A percentile compares a stretch with the other conserved stretches of the same genome.
Conservation (phyloP, 2,888 invertebrate genomes). For the Rotaria magnacalcarata region DNA sequence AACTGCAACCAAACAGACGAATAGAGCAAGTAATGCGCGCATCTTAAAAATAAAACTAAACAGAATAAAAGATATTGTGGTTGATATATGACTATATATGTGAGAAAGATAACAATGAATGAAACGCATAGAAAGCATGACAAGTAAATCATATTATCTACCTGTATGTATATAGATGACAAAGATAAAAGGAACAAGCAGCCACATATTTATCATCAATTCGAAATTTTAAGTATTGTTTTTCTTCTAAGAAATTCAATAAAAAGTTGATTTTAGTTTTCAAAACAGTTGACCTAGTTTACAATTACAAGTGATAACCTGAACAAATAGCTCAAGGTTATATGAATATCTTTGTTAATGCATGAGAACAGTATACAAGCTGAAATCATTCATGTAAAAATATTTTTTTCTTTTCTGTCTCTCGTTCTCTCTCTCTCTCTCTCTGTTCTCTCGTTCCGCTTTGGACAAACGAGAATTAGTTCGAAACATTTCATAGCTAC, state of each 20-base stretch:
- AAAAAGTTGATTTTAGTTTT: too few species aligned
- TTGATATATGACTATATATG: not conserved
- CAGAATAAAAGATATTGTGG: not conserved
- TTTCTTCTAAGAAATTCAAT: too few species aligned
- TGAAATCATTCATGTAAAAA: not conserved
- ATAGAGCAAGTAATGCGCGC: not conserved
- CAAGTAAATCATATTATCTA: not conserved
- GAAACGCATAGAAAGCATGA: not conserved
- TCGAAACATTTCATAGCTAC: not conserved
- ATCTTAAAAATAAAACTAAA: not conserved
- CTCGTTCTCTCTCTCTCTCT: not conserved
- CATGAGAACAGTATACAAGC: not conserved
- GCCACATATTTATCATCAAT: not conserved
- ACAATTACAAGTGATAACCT: too few species aligned
- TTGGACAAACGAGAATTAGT: not conserved
- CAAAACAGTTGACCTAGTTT: too few species aligned
- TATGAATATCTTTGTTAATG: not conserved
- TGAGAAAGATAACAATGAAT: not conserved
- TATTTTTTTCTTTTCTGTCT: not conserved
- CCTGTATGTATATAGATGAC: not conserved
- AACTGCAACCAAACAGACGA: not conserved
- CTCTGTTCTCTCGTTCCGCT: not conserved
- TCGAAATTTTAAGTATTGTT: too few species aligned
- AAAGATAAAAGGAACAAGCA: not conserved
- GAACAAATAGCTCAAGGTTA: too few species aligned